Base-by-base conservation (phyloP, 2,113 vertebrate genomes). In the Henicopernis longicauda region DNA sequence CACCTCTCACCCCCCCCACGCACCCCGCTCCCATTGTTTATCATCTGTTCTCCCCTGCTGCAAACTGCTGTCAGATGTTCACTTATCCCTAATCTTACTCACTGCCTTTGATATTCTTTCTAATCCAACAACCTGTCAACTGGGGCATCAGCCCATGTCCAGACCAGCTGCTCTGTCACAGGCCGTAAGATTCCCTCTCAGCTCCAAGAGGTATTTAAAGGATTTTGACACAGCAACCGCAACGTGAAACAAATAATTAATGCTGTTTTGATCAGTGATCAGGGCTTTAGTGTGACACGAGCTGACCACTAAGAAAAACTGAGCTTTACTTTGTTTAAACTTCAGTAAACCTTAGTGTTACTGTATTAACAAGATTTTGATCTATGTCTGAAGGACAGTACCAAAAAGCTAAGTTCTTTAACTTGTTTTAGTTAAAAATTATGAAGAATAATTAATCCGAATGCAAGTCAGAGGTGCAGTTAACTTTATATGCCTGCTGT, bases 51-150 rank as follows among this genome's bases (percentile, higher is more conserved):
- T 98, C 95, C 97, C 97, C 97, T 93, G 96, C 97, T 97, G 97
- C 98, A 98, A 97, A 98, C 97, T 97, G 96, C 97, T 98, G 97
- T 98, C 98, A 98, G 97, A 98, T 97, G 97, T 98, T 98, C 97
- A 96, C 97, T 98, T 97, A 97, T 92, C 97, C 97, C 97, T 98
- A 98, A 98, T 98, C 97, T 98, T 96, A 95, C 97, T 94, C 96
- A 42, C 95, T 97, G 97, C 97, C 97, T 98, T 98, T 98, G 97
- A 98, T 98, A 97, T 96, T 97, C 97, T 97, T 97, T 98, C 97
- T 98, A 98, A 98, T 98, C 98, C 98, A 98, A 97, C 97, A 97
- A 98, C 98, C 97, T 98, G 97, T 98, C 98, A 98, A 97, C 96
- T 91, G 95, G 95, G 96, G 97, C 97, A 97, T 97, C 97, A 97